Base-by-base conservation (phyloP, 1,140 invertebrate species). In the Eumeta japonica region DNA sequence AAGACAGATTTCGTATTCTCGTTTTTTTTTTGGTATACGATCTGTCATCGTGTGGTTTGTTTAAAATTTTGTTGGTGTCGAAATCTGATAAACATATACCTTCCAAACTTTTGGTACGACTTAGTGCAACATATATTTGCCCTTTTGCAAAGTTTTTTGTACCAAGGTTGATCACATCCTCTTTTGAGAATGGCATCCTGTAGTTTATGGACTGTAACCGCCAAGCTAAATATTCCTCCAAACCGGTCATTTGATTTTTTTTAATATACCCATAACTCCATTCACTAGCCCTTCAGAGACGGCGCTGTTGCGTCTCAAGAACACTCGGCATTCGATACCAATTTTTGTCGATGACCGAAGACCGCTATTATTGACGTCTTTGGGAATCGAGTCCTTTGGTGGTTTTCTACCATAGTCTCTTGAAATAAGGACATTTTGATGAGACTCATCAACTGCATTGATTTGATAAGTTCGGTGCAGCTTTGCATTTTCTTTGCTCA, bases 121-220 rank as follows among this genome's bases (percentile, higher is more conserved):
- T 50, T 9, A 59, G 37, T 19, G 50, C 56, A 7, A 61, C 48
- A 39, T 61, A 61, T 10, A 50, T 35, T 35, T 60, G 50, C 4
- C 51, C 52, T 36, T 48, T 45, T 2, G 52, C 51, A 36, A 52
- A 50, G 10, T 55, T 41, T 33, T 42, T 43, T 28, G 46, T 47
- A 0, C 62, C 60, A 3, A 65, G 32, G 28, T 68, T 47, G 2
- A 65, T 54, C 0, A 70, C 57, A 17, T 55, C 61, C 50, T 27
- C n/a, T 48, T 7, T 66, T 47, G 0, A 60, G 48, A 0, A 62
- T 66, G 9, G 47, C 55, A 20, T 57, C 63, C 30, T 71, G 62
- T 37, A 68, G 33, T 41, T 71, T 62, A 17, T 68, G 61, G 2
- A 66, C 54, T 5, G 58, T 66, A 7, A 49, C 50, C 2, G 50